phyloP scores from a whole-genome alignment of 2,797 vertebrate species.

The Chromobotia macracanthus region DNA sequence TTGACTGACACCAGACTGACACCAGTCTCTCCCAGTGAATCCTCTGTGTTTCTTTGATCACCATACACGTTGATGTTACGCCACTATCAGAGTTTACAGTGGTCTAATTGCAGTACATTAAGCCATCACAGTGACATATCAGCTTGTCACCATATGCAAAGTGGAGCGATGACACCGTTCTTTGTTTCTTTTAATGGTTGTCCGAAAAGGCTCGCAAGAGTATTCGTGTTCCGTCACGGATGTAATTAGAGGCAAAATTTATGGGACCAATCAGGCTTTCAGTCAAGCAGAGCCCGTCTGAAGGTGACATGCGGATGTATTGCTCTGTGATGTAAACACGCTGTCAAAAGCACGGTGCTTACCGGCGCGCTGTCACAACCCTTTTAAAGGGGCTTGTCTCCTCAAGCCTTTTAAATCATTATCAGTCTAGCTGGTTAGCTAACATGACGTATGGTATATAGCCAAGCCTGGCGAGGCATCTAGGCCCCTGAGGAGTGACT shows the following conservation, averaged over 20 bases:
- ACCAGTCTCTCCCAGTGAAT: constrained; percentile 62
- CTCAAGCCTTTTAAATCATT: constrained; percentile 78
- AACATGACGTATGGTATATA: constrained; percentile 71
- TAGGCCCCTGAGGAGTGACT: constrained; percentile 63
- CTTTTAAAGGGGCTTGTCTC: constrained; percentile 75
- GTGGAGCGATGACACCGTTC: constrained; percentile 58
- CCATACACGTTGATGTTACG: constrained; percentile 50
- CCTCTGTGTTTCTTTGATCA: constrained; percentile 60
- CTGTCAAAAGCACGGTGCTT: constrained; percentile 65
- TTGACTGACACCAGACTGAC: constrained; percentile 61
- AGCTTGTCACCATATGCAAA: constrained; percentile 72
- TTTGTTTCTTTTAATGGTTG: constrained; percentile 70
- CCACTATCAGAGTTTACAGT: constrained; percentile 69
- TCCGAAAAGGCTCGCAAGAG: constrained; percentile 69
- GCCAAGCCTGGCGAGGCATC: constrained; percentile 46
- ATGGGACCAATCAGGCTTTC: constrained; percentile 76
- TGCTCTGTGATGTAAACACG: constrained; percentile 66
- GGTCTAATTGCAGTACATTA: constrained; percentile 77
- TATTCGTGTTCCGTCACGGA: constrained; percentile 69
- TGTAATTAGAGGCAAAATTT: constrained; percentile 78
- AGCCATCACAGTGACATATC: constrained; percentile 74
- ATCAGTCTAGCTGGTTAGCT: constrained; percentile 71
- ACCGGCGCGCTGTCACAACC: constrained; percentile 69
- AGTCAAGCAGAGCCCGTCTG: constrained; percentile 70
- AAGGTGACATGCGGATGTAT: constrained; percentile 77